phyloP scores from a whole-genome alignment of 2,113 vertebrate genomes.

The Leptobrachium ailaonicum region DNA sequence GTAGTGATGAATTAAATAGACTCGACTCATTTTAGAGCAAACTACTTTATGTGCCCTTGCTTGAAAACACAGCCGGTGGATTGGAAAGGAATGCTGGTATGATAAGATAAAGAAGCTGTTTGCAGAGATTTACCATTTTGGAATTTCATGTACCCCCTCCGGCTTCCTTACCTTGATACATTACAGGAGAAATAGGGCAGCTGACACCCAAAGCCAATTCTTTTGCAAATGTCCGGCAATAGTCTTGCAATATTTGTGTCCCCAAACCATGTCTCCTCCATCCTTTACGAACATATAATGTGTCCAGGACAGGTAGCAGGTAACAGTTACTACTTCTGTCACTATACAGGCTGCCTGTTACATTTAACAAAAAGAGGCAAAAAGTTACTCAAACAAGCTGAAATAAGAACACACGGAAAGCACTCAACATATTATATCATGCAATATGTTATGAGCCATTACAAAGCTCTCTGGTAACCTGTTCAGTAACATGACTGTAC shows the following conservation, averaged over 20 bases:
- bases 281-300: slow-evolving; percentile 74
- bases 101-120: no score
- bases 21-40: no score
- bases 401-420: no score
- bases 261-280: slow-evolving; percentile 78
- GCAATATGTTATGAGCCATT: no score
- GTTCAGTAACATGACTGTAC: no score
- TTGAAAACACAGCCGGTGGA: no score
- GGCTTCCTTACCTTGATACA: slow-evolving; percentile 77
- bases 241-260: slow-evolving; percentile 81
- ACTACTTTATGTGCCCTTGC: no score
- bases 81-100: no score
- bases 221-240: slow-evolving; percentile 73
- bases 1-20: no score
- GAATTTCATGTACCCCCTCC: not conserved
- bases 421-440: no score
- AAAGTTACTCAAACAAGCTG: no score
- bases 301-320: slow-evolving; percentile 84
- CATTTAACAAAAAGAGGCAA: not conserved
- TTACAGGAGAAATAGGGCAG: slow-evolving; percentile 77
- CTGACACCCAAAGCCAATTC: slow-evolving; percentile 86
- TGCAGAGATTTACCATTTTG: not conserved
- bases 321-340: slow-evolving; percentile 68
- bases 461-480: no score
- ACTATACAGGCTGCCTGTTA: slow-evolving; percentile 78